Conservation (phyloP, 2,888 invertebrate genomes). For the Thymelicus acteon region DNA sequence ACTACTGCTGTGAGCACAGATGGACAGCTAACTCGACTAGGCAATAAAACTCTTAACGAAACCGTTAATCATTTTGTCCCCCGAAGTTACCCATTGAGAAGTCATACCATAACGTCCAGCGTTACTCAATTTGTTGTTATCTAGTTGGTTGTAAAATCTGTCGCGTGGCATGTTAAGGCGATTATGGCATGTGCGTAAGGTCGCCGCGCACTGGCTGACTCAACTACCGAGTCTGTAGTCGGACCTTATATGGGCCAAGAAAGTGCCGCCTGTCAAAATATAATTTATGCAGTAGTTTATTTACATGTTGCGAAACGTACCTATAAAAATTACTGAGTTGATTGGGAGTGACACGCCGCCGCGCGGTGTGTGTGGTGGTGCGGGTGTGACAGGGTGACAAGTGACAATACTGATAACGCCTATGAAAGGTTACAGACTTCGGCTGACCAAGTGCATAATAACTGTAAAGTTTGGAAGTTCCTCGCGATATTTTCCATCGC, state of each 20-base stretch:
- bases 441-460: no score
- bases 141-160: conserved; percentile 1
- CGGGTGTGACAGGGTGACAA: neutral
- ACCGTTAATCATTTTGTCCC: no score
- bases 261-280: conserved; percentile 29
- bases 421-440: no score
- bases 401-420: neutral
- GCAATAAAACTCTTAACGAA: no score
- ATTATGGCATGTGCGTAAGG: conserved; percentile 23
- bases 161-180: conserved; percentile 7
- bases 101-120: no score
- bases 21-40: no score
- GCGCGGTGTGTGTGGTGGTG: no score
- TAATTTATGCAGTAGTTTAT: conserved; percentile 22
- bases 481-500: no score
- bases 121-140: no score
- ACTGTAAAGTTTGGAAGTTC: no score
- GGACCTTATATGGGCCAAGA: conserved; percentile 26
- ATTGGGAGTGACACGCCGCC: neutral
- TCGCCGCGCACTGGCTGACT: conserved; percentile 21
- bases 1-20: no score
- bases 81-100: no score
- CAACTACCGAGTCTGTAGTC: neutral
- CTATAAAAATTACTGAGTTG: neutral
- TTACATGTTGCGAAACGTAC: conserved; percentile 5